These are phyloP conservation scores for Sceloporus undulatus DNA, from an alignment of 2,113 vertebrate genomes.

Conservation along the genomic window DNA sequence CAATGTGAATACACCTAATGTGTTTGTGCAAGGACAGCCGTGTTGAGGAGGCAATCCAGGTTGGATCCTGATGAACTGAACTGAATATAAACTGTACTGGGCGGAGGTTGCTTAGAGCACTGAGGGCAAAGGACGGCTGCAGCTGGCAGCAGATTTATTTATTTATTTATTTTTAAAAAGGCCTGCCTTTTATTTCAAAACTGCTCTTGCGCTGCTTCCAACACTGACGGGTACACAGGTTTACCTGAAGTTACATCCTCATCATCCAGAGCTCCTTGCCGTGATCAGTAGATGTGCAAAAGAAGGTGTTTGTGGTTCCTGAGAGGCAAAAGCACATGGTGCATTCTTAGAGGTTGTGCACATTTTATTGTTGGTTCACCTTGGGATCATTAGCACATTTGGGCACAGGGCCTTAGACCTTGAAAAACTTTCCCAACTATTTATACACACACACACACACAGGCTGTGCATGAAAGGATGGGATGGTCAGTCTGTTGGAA, in stretches of 20 bases:
- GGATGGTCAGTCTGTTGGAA: not conserved
- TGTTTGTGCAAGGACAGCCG: too few relatives aligned
- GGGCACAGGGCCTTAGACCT: too few relatives aligned
- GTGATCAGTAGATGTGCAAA: not conserved
- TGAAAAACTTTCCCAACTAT: not conserved
- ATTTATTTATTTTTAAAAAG: not conserved
- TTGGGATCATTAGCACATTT: too few relatives aligned
- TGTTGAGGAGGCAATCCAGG: not conserved
- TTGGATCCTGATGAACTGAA: not conserved
- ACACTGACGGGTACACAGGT: too few relatives aligned
- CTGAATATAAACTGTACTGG: not conserved
- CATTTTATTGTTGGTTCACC: not conserved
- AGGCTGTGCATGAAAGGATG: not conserved
- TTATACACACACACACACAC: too few relatives aligned
- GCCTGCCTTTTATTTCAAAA: slow-evolving; percentile 12
- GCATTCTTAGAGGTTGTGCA: not conserved
- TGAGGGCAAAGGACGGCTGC: slow-evolving; percentile 29
- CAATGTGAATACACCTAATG: not conserved
- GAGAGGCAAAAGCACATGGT: too few relatives aligned
- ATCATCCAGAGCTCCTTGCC: not conserved
- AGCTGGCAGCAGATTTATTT: not conserved
- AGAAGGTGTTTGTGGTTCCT: not conserved
- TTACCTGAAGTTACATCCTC: not conserved
- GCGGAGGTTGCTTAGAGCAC: not conserved
- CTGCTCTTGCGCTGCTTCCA: not conserved